Evolutionary conservation across 2,797 vertebrate genomes (phyloP).

Genomic region (Crypturellus tataupa): DNA sequence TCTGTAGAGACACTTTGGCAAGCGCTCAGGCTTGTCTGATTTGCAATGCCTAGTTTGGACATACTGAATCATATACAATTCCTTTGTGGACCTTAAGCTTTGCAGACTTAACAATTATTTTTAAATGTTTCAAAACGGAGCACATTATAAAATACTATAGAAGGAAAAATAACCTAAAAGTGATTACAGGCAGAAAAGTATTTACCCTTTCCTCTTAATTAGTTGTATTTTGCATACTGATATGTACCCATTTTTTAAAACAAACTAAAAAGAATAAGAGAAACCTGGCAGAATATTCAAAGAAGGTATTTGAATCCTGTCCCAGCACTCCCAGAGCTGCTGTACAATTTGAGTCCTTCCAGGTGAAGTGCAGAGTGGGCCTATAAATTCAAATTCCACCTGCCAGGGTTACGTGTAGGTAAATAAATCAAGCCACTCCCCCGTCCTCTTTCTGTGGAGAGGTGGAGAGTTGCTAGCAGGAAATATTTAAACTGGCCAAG

Average conservation of each 20-base stretch:
- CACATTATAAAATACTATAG: background rate
- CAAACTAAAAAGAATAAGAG: constrained; percentile 4
- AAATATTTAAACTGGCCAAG: constrained; percentile 67
- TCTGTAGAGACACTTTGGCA: background rate
- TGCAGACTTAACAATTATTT: background rate
- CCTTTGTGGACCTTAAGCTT: background rate
- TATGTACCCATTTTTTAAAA: constrained; percentile 4
- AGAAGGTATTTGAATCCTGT: constrained; percentile 52
- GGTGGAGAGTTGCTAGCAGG: constrained; percentile 51
- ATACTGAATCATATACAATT: background rate
- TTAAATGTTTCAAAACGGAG: background rate
- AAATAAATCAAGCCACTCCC: constrained; percentile 87
- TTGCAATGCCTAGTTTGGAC: background rate
- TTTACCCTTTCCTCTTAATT: constrained; percentile 23
- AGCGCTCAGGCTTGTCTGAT: background rate
- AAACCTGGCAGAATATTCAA: constrained; percentile 54
- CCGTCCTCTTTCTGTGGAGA: constrained; percentile 71
- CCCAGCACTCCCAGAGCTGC: constrained; percentile 62
- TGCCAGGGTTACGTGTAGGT: constrained; percentile 73
- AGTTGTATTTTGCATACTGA: background rate
- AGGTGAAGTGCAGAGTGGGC: constrained; percentile 79
- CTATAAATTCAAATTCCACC: constrained; percentile 83
- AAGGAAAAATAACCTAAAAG: background rate
- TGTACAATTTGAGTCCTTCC: constrained; percentile 80
- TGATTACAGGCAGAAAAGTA: background rate